Evolutionary conservation across 2,113 vertebrate genomes (phyloP).

Genomic region (Martes martes): DNA sequence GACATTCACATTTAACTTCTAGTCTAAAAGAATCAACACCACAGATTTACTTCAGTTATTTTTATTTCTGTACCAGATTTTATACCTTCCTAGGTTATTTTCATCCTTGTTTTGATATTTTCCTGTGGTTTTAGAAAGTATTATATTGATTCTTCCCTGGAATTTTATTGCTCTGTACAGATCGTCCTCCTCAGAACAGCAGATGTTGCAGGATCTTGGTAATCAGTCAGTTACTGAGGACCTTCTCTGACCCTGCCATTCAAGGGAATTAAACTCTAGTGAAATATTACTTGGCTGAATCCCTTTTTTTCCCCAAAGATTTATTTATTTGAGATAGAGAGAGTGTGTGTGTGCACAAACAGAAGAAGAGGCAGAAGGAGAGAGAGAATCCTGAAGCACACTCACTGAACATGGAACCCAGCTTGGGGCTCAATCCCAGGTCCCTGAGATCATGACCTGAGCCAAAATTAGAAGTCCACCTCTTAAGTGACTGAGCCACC

Average conservation of each 20-base stretch:
- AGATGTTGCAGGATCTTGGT: not conserved
- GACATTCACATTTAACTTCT: not conserved
- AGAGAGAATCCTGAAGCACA: not conserved
- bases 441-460: not conserved
- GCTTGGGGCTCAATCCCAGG: not conserved
- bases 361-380: not conserved
- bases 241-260: not conserved
- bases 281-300: not conserved
- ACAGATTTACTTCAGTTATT: not conserved
- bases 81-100: not conserved
- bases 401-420: not conserved
- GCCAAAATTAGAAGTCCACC: not conserved
- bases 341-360: rapidly evolving
- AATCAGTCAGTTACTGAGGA: not conserved
- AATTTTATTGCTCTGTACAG: not conserved
- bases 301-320: not conserved
- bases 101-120: not conserved
- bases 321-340: not conserved
- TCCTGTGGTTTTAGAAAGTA: not conserved
- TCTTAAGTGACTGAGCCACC: not conserved
- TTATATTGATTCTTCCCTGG: not conserved
- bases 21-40: not conserved
- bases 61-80: not conserved
- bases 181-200: not conserved
- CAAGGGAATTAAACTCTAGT: not conserved